These are phyloP conservation scores for Mirounga angustirostris DNA, from an alignment of 2,113 vertebrate species.

Conservation along the genomic window DNA sequence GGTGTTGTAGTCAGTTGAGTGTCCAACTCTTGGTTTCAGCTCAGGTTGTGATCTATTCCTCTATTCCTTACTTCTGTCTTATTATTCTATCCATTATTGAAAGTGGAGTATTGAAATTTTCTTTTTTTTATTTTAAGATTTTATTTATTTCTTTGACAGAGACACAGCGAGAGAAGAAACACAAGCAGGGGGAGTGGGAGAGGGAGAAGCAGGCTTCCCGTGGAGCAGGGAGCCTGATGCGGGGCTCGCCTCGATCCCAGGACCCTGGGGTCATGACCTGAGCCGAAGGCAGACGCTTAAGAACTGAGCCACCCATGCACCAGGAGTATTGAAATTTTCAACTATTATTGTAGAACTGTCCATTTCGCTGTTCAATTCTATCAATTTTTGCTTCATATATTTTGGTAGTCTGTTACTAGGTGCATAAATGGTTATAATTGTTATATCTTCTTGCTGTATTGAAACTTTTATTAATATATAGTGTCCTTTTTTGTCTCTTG, in stretches of 20 bases:
- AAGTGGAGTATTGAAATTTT: background rate
- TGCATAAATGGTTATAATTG: background rate
- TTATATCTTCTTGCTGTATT: background rate
- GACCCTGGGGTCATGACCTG: too few relatives aligned
- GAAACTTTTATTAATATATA: background rate
- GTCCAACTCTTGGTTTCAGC: too few relatives aligned
- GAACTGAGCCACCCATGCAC: too few relatives aligned
- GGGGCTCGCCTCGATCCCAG: too few relatives aligned
- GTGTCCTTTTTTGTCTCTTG: background rate
- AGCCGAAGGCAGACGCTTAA: too few relatives aligned
- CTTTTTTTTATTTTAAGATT: too few relatives aligned
- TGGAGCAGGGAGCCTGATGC: too few relatives aligned
- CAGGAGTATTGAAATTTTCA: background rate
- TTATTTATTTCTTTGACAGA: too few relatives aligned
- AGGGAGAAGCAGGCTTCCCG: too few relatives aligned
- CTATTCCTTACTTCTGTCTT: background rate
- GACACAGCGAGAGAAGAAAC: too few relatives aligned
- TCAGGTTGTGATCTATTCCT: background rate
- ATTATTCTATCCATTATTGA: background rate
- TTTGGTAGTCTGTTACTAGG: background rate
- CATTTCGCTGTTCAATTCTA: background rate
- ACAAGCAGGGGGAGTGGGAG: too few relatives aligned
- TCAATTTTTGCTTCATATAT: background rate
- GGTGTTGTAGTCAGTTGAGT: too few relatives aligned
- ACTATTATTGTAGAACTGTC: background rate